Conservation (phyloP, 2,888 invertebrate species). For the Apodemia mormo region DNA sequence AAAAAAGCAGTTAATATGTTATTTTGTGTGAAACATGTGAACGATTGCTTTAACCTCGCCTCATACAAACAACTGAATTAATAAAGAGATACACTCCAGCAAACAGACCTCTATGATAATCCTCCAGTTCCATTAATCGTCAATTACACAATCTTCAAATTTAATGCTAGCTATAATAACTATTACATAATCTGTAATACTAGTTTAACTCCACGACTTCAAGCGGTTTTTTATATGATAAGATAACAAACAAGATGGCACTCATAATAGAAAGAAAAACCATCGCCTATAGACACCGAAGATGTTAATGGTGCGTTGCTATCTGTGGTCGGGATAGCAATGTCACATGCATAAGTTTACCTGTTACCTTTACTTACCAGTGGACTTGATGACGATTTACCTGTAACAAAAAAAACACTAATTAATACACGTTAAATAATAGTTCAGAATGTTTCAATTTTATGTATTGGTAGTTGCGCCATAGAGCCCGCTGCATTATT, state of each 20-base stretch:
- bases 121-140: constrained; percentile 40
- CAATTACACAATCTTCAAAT: constrained; percentile 33
- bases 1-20: not conserved
- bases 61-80: constrained; percentile 24
- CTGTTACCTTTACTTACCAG: not conserved
- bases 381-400: not conserved
- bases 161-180: not conserved
- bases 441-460: not conserved
- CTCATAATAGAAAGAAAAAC: no score
- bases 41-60: not conserved
- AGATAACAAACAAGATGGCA: no score
- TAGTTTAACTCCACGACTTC: no score
- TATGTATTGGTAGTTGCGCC: no score
- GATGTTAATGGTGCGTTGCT: no score
- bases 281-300: no score
- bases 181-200: no score
- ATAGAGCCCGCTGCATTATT: no score
- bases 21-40: not conserved
- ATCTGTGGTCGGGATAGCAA: no score
- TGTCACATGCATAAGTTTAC: no score
- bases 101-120: constrained; percentile 39
- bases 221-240: no score
- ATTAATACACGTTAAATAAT: not conserved
- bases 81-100: constrained; percentile 38
- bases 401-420: constrained; percentile 20